Base-by-base conservation (phyloP, 2,797 vertebrate species). In the Chelonia mydas region DNA sequence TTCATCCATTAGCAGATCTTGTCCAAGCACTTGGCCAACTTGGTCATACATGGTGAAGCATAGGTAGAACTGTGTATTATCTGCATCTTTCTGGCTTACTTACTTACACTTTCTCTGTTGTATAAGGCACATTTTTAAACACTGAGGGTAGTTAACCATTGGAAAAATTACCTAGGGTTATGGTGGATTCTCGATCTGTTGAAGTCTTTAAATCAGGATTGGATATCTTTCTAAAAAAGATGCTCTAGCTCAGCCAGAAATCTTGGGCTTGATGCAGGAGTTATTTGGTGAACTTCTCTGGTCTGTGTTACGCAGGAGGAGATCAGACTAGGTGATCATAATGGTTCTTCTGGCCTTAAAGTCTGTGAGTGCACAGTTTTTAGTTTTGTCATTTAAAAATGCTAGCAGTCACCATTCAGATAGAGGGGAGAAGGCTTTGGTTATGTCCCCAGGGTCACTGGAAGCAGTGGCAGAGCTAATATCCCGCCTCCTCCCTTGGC, bases 371-470 rank as follows among this genome's bases (percentile, higher is more conserved):
- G 61, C 27, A 54, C 37, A 41, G 55, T 41, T 74, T 74, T 54
- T 33, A 33, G 45, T 76, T 76, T 76, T 55, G n/a, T 78, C 0
- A 0, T 50, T 86, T 94, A 87, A 80, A 84, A 45, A 87, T 81
- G 45, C 17, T 47, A 88, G n/a, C 81, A 89, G 87, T 93, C 90
- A 83, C 54, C 54, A 55, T 55, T 9, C 23, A 4, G 41, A 93
- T 90, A 83, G 53, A 89, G 10, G n/a, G 54, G 41, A 83, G 51
- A 88, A 92, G 82, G 65, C 68, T 96, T 90, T 84, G 31, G 8
- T 61, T 94, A 79, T 3, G 10, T 77, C 80, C 89, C 21, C 82
- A 92, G 55, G 88, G 86, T 87, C 53, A 81, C 85, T 95, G 85
- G 54, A 23, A 54, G 21, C 23, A 55, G 23, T 55, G 54, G 23